Evolutionary conservation across 1,140 invertebrate species (phyloP).

Genomic region (Drosophila lacteicornis): DNA sequence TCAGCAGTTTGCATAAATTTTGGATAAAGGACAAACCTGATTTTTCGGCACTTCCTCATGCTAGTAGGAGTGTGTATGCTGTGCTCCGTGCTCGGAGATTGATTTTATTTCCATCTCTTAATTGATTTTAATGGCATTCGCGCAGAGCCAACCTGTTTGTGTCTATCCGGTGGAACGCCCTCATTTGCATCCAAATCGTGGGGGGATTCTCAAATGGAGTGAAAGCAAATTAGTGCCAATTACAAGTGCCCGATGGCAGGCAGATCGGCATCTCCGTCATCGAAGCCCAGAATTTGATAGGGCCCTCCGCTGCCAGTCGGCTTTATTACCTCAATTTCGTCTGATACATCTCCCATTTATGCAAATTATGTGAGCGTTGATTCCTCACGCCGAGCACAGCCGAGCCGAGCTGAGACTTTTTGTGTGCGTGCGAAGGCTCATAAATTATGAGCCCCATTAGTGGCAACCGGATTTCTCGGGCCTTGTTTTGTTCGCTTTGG

Average conservation of each 20-base stretch:
- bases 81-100: constrained; percentile 32
- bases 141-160: constrained; percentile 15
- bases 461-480: constrained; percentile 64
- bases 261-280: constrained; percentile 32
- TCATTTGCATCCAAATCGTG: constrained; percentile 70
- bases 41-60: constrained; percentile 44
- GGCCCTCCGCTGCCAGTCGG: constrained; percentile 20
- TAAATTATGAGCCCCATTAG: constrained; percentile 67
- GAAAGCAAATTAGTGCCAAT: constrained; percentile 62
- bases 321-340: constrained; percentile 42
- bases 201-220: constrained; percentile 39
- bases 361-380: constrained; percentile 65
- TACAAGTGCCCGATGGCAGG: constrained; percentile 33
- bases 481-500: constrained; percentile 33
- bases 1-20: constrained; percentile 52
- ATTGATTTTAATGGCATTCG: constrained; percentile 59
- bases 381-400: constrained; percentile 49
- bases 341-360: constrained; percentile 76
- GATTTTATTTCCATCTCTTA: constrained; percentile 60
- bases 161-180: constrained; percentile 50
- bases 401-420: constrained; percentile 25
- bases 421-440: constrained; percentile 56
- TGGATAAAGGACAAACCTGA: constrained; percentile 36
- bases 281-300: constrained; percentile 17
- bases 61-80: constrained; percentile 15